phyloP scores from a whole-genome alignment of 2,797 vertebrate genomes.

The Alca torda region DNA sequence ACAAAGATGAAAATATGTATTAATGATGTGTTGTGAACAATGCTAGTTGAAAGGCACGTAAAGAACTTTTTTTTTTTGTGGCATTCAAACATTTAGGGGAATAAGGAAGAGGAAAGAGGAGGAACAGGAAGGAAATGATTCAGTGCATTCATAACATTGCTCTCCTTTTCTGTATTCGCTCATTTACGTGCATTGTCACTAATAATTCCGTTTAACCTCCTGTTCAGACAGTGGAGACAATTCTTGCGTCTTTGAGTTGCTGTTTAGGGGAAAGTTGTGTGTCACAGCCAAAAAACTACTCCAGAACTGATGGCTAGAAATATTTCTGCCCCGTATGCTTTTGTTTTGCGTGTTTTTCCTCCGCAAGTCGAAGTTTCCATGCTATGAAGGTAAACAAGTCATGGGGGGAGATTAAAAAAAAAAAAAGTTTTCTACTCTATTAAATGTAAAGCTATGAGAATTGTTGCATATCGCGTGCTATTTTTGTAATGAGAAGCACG shows the following conservation, averaged over 20 bases:
- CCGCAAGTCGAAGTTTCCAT: neutral
- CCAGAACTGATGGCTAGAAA: neutral
- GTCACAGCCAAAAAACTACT: neutral
- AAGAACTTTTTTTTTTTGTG: neutral
- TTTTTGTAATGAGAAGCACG: neutral
- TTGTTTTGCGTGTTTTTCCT: neutral
- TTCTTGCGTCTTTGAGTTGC: slow-evolving; percentile 14
- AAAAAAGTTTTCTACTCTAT: neutral
- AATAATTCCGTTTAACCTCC: neutral
- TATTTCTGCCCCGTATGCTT: neutral
- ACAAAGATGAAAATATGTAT: neutral
- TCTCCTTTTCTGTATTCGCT: slow-evolving; percentile 1
- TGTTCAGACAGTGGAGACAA: neutral
- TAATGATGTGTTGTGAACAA: slow-evolving; percentile 3
- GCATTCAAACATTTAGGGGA: neutral
- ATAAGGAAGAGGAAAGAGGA: slow-evolving; percentile 47
- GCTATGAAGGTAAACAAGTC: neutral
- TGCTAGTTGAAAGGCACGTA: neutral
- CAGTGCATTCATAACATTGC: neutral
- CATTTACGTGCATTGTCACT: neutral
- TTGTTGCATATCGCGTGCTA: neutral
- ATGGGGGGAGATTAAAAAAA: neutral
- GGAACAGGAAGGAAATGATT: slow-evolving; percentile 51
- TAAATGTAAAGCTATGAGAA: neutral
- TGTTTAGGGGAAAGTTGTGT: neutral